Percentiles rank a stretch among this genome's conserved stretches.
phyloP scores from a whole-genome alignment of 2,888 invertebrate genomes.

The Drosophila paucipuncta region DNA sequence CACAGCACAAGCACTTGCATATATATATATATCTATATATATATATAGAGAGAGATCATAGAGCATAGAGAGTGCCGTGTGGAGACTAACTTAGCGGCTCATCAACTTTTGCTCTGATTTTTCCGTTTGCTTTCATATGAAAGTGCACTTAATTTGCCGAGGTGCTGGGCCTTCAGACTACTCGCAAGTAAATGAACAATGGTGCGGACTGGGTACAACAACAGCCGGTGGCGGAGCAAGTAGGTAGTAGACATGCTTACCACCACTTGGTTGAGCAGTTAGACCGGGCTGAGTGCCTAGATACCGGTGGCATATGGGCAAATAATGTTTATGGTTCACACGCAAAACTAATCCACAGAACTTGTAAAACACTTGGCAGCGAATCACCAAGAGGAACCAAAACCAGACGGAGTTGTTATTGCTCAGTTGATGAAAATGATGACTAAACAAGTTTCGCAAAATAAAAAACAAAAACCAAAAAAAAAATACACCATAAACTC shows the following conservation, averaged over 20 bases:
- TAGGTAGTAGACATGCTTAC: not conserved
- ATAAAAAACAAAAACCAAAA: no score
- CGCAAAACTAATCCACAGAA: constrained; percentile 26
- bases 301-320: constrained; percentile 43
- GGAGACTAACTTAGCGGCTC: constrained; percentile 44
- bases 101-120: constrained; percentile 52
- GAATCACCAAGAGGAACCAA: constrained; percentile 24
- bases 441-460: constrained; percentile 52
- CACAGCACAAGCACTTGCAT: not conserved
- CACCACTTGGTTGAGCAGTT: constrained; percentile 6
- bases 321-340: constrained; percentile 6
- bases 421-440: constrained; percentile 4
- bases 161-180: constrained; percentile 16
- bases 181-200: constrained; percentile 8
- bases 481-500: constrained; percentile 7
- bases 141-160: constrained; percentile 58
- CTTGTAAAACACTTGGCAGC: constrained; percentile 18
- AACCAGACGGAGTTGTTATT: constrained; percentile 26
- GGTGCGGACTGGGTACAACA: constrained; percentile 14
- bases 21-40: not conserved
- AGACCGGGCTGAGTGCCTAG: constrained; percentile 4
- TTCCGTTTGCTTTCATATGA: constrained; percentile 40
- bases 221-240: not conserved
- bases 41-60: not conserved
- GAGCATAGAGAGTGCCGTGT: not conserved